These are phyloP conservation scores for Cygnus olor DNA, from an alignment of 2,797 vertebrate genomes.

Conservation along the genomic window DNA sequence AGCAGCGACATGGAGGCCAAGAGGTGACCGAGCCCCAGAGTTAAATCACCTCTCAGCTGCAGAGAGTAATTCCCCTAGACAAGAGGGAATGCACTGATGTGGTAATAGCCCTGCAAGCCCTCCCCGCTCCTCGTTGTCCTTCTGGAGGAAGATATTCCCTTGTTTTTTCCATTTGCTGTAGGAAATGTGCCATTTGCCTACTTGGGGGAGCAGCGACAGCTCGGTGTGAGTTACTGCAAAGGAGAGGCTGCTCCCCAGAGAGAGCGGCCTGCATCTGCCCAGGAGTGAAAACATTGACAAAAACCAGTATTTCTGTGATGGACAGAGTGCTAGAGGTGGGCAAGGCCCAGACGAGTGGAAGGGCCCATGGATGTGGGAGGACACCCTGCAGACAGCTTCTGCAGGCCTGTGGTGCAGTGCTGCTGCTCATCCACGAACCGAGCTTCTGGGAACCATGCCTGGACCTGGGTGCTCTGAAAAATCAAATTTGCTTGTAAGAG, in stretches of 20 bases:
- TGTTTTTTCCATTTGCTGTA: not conserved
- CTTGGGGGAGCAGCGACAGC: not conserved
- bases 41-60: slow-evolving; percentile 58
- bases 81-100: slow-evolving; percentile 5
- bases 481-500: not conserved
- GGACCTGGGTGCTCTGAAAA: not conserved
- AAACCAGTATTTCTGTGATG: not conserved
- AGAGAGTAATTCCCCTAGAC: slow-evolving; percentile 55
- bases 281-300: not conserved
- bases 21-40: slow-evolving; percentile 43
- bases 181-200: not conserved
- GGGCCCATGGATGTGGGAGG: accelerated
- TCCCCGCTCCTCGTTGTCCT: not conserved
- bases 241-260: not conserved
- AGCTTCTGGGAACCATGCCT: not conserved
- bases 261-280: not conserved
- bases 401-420: not conserved
- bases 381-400: not conserved
- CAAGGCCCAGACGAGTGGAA: accelerated
- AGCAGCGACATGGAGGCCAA: slow-evolving; percentile 35
- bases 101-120: not conserved
- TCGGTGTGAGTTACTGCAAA: not conserved
- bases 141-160: not conserved
- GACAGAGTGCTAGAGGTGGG: not conserved
- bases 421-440: accelerated